phyloP scores from a whole-genome alignment of 2,113 vertebrate genomes.

The Calidris pugnax region DNA sequence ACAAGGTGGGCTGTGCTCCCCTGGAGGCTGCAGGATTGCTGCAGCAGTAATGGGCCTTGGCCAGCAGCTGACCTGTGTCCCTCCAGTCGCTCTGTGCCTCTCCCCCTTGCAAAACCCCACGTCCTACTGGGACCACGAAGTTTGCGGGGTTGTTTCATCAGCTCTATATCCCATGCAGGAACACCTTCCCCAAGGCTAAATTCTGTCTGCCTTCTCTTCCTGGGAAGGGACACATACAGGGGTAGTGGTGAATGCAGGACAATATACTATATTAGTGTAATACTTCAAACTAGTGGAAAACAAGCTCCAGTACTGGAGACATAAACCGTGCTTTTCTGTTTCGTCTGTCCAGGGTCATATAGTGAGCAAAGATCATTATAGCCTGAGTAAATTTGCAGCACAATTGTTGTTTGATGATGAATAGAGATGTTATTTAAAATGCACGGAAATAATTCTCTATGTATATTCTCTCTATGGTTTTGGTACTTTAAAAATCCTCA shows the following conservation, averaged over 20 bases:
- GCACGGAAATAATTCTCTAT: background rate
- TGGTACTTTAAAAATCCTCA: background rate
- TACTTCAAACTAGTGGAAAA: background rate
- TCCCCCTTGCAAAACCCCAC: background rate
- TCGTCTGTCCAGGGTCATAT: background rate
- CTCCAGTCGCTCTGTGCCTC: rapidly evolving
- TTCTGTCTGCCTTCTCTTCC: background rate
- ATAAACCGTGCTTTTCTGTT: background rate
- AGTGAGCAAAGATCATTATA: background rate
- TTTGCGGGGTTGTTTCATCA: background rate
- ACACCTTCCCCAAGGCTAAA: background rate
- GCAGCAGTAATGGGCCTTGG: background rate
- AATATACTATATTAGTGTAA: background rate
- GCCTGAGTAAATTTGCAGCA: background rate
- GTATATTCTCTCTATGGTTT: background rate
- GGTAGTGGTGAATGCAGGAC: background rate
- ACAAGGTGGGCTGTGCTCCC: background rate
- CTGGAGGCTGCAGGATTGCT: background rate
- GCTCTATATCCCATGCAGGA: background rate
- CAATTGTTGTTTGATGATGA: background rate
- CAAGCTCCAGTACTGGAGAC: background rate
- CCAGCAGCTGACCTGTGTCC: background rate
- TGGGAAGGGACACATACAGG: background rate
- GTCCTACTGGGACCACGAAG: rapidly evolving
- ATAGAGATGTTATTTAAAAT: background rate